These are phyloP conservation scores for Mylabris sibirica DNA, from an alignment of 2,888 invertebrate genomes.

Conservation along the genomic window DNA sequence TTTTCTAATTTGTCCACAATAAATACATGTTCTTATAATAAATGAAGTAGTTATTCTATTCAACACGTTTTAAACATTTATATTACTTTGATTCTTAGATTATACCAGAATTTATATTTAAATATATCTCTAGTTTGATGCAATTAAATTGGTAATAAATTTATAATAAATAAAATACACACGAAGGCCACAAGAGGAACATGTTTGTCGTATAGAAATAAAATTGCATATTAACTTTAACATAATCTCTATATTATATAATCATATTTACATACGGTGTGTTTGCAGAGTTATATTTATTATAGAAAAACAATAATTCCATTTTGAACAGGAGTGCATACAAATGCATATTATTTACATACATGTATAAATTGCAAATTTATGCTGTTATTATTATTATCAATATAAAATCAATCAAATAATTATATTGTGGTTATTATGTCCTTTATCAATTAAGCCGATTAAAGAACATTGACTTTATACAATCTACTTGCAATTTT, in stretches of 20 bases:
- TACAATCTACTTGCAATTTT: constrained; percentile 11
- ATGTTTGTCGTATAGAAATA: background rate
- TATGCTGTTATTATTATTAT: background rate
- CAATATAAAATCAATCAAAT: constrained; percentile 5
- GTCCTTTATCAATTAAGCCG: constrained; percentile 11
- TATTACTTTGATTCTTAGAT: background rate
- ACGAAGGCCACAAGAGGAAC: background rate
- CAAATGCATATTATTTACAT: background rate
- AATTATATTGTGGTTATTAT: background rate
- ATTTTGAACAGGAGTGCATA: background rate
- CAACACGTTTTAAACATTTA: background rate
- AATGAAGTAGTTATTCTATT: background rate
- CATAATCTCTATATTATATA: constrained; percentile 11
- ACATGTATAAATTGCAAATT: background rate
- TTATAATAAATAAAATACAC: background rate
- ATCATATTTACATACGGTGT: constrained; percentile 7
- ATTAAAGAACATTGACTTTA: constrained; percentile 12
- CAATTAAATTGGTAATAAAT: background rate
- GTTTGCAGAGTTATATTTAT: background rate
- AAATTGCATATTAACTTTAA: background rate
- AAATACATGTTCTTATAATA: background rate
- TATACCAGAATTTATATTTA: background rate
- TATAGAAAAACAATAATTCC: background rate
- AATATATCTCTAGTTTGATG: background rate
- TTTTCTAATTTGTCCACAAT: background rate